Conservation (phyloP, 2,888 invertebrate species). For the Eupithecia inturbata region DNA sequence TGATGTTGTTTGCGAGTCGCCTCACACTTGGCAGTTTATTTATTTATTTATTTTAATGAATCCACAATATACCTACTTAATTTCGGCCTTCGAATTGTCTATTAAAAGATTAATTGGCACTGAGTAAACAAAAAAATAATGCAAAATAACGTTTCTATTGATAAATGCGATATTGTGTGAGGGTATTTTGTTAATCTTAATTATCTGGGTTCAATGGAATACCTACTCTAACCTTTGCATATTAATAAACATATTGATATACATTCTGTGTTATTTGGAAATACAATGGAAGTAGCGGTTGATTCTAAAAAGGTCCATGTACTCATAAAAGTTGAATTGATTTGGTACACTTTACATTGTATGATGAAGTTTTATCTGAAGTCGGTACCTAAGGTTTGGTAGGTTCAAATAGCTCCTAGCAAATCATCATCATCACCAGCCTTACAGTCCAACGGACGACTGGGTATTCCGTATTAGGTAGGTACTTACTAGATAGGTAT, state of each 20-base stretch:
- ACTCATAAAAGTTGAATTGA: background rate
- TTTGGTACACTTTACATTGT: background rate
- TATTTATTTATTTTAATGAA: too few relatives aligned
- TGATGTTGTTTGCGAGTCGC: too few relatives aligned
- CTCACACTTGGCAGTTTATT: too few relatives aligned
- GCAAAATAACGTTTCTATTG: background rate
- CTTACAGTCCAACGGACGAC: too few relatives aligned
- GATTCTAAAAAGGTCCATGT: background rate
- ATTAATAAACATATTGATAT: background rate
- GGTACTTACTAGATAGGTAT: too few relatives aligned
- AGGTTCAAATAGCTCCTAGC: too few relatives aligned
- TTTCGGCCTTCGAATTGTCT: background rate
- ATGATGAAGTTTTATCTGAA: background rate
- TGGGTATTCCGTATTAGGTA: too few relatives aligned
- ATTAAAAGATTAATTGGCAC: too few relatives aligned
- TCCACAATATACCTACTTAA: background rate
- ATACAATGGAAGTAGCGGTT: background rate
- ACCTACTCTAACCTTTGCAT: background rate
- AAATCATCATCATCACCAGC: too few relatives aligned
- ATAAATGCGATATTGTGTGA: background rate
- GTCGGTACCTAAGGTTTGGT: too few relatives aligned
- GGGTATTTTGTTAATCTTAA: background rate
- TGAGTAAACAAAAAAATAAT: background rate
- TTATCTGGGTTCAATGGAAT: conserved; percentile 11
- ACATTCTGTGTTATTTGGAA: background rate